Percentiles rank a stretch among this genome's conserved stretches.
These are phyloP conservation scores for Ganaspis sp. DNA, from an alignment of 1,140 invertebrate genomes.

Conservation along the genomic window DNA sequence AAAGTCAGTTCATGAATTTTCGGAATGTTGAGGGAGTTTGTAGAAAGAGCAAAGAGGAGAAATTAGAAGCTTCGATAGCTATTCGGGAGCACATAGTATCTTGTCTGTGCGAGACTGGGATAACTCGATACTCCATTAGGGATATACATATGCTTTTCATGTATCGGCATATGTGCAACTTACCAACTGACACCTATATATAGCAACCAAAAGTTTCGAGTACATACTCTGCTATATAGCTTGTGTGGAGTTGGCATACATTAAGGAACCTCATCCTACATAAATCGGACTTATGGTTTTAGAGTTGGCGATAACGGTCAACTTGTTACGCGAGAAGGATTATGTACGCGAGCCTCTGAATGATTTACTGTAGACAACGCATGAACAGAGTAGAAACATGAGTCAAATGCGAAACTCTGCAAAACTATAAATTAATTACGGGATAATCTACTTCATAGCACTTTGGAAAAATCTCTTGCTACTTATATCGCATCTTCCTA, in stretches of 20 bases:
- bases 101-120: conserved; percentile 14
- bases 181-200: not conserved
- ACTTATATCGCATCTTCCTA: conserved; percentile 17
- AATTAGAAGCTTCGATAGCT: conserved; percentile 10
- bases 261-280: conserved; percentile 27
- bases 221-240: not conserved
- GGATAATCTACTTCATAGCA: conserved; percentile 12
- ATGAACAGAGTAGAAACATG: conserved; percentile 30
- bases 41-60: not conserved
- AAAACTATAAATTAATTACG: conserved; percentile 26
- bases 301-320: conserved; percentile 31
- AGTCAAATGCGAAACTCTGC: conserved; percentile 17
- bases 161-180: conserved; percentile 21
- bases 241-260: conserved; percentile 12
- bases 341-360: conserved; percentile 23
- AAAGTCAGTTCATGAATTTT: conserved; percentile 16
- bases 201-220: conserved; percentile 1
- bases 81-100: conserved; percentile 24
- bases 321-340: conserved; percentile 28
- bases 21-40: conserved; percentile 2
- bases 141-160: conserved; percentile 18
- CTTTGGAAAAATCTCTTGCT: not conserved
- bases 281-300: conserved; percentile 25
- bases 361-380: conserved; percentile 30
- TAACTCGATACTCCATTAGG: conserved; percentile 25